A percentile compares a stretch with the other conserved stretches of the same genome.
These are phyloP conservation scores for Piscicola geometra DNA, from an alignment of 2,888 invertebrate species.

Conservation along the genomic window DNA sequence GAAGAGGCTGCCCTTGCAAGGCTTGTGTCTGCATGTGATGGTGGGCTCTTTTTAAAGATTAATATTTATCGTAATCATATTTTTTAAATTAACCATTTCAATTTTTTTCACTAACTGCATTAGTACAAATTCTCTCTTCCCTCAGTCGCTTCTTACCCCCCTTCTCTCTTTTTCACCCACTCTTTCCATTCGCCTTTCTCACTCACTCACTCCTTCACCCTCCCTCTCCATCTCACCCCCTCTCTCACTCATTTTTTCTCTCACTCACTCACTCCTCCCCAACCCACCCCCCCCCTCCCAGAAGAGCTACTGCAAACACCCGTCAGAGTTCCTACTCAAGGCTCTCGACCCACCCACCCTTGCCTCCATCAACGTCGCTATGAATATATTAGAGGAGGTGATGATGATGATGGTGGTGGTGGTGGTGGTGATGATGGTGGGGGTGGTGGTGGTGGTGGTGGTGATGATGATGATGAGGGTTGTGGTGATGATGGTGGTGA, in stretches of 20 bases:
- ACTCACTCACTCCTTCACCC: no score
- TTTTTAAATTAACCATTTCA: no score
- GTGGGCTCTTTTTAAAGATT: no score
- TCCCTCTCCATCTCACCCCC: not conserved
- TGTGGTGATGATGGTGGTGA: slow-evolving; percentile 31
- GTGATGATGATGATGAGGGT: slow-evolving; percentile 35
- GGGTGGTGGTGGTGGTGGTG: slow-evolving; percentile 36
- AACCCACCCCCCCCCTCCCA: slow-evolving; percentile 40
- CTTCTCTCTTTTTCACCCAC: no score
- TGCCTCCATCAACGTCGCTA: slow-evolving; percentile 47
- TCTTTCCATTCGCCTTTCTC: not conserved
- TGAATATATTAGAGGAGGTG: slow-evolving; percentile 17
- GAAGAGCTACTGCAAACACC: slow-evolving; percentile 52
- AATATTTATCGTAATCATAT: no score
- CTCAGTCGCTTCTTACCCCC: no score
- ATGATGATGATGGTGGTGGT: slow-evolving; percentile 26
- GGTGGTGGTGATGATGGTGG: slow-evolving; percentile 35
- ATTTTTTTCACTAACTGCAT: no score
- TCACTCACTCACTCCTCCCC: not conserved
- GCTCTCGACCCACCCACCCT: slow-evolving; percentile 51
- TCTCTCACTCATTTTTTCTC: no score
- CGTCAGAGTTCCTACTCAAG: slow-evolving; percentile 48
- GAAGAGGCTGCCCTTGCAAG: slow-evolving; percentile 52
- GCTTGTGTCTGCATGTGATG: slow-evolving; percentile 54
- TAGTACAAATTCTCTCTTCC: no score